Base-by-base conservation (phyloP, 2,888 invertebrate genomes). In the Phania funesta region DNA sequence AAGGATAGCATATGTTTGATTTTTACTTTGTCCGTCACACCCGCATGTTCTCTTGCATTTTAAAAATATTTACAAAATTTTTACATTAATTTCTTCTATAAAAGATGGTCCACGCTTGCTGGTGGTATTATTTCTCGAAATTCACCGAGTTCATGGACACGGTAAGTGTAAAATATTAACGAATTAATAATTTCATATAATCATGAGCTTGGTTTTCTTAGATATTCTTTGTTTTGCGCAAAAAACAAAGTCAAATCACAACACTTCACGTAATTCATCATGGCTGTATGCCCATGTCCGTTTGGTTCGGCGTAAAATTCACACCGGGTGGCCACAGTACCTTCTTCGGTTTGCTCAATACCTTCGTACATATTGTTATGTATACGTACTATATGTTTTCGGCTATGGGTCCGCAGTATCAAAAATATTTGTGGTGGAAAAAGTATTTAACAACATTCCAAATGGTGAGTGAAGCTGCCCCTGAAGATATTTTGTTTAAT, bases 341-440 rank as follows among this genome's bases (percentile, higher is more conserved):
- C 5, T 98, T 98, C 93, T 98, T 98, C 91, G 97, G 98, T 1
- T 93, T 98, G 86, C 92, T 98, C 88, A 99, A 98, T 92, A 97
- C 98, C 0, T 98, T 98, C 91, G 98, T 99, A n/a, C 98, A 99
- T 92, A 95, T 98, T 87, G 93, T 98, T 85, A 99, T 99, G 98
- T 98, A 99, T 92, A 92, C 94, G 5, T 99, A 98, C 92, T 98
- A 98, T 89, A 93, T 98, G 92, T 92, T 98, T 88, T 94, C 98
- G 60, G 98, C 98, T 35, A 93, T 98, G 92, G 98, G 98, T 78
- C 98, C 98, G 7, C 92, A 93, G 65, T 93, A 96, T 91, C 95
- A 96, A 91, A 95, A 94, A 87, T 98, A 95, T 90, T 93, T 98
- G 84, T 98, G 98, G 98, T 98, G 98, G 98, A 98, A 98, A 92